phyloP scores from a whole-genome alignment of 2,888 invertebrate species.

The Aleiodes leptofemur region DNA sequence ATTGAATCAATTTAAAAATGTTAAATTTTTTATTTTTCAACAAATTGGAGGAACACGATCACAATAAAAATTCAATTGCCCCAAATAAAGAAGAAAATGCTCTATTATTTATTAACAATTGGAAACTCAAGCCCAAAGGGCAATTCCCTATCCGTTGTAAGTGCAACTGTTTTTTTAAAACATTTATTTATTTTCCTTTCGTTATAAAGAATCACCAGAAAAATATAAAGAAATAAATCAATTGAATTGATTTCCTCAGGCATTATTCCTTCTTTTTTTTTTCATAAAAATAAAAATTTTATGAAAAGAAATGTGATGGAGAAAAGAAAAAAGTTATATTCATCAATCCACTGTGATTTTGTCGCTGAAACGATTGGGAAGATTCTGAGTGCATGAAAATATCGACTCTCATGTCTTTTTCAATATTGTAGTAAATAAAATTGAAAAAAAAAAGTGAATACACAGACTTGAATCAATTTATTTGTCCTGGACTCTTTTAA shows the following conservation, averaged over 20 bases:
- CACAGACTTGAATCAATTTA: slow-evolving; percentile 22
- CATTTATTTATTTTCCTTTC: too few species aligned
- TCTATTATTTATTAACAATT: too few species aligned
- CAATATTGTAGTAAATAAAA: slow-evolving; percentile 20
- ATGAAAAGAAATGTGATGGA: background rate
- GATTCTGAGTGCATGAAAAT: slow-evolving; percentile 17
- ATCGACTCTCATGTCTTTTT: slow-evolving; percentile 26
- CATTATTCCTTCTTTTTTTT: slow-evolving; percentile 21
- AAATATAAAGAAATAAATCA: slow-evolving; percentile 12
- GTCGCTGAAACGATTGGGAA: slow-evolving; percentile 7
- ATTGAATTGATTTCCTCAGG: slow-evolving; percentile 4
- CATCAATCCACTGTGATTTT: slow-evolving; percentile 26
- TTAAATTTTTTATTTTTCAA: too few species aligned
- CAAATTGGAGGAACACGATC: too few species aligned
- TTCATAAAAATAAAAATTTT: slow-evolving; percentile 5
- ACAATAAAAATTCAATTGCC: too few species aligned
- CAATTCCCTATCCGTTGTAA: too few species aligned
- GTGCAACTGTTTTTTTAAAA: too few species aligned
- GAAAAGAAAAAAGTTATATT: slow-evolving; percentile 4
- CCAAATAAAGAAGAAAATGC: too few species aligned
- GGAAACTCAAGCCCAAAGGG: too few species aligned
- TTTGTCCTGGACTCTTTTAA: slow-evolving; percentile 6
- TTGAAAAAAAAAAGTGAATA: slow-evolving; percentile 1
- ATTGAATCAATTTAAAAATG: too few species aligned
- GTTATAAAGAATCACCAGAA: too few species aligned